Evolutionary conservation across 2,113 vertebrate species (phyloP).

Genomic region (Leptodactylus fuscus): DNA sequence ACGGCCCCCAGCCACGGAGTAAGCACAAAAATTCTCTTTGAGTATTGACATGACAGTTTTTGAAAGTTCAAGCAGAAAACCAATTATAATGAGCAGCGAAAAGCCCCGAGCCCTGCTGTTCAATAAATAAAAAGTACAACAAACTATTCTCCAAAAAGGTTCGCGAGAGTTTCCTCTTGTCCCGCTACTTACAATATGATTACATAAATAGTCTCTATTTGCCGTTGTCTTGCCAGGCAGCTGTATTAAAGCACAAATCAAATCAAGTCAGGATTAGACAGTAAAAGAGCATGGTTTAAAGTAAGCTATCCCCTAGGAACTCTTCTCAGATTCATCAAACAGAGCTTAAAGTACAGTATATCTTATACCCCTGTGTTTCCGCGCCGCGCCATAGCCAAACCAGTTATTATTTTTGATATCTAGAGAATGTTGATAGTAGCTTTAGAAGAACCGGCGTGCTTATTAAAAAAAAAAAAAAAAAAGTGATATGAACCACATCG

Average conservation of each 20-base stretch:
- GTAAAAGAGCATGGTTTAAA: constrained; percentile 90
- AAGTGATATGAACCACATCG: constrained; percentile 72
- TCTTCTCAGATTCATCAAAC: constrained; percentile 90
- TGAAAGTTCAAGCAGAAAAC: constrained; percentile 95
- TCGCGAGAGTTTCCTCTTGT: constrained; percentile 83
- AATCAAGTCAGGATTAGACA: constrained; percentile 91
- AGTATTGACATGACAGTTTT: constrained; percentile 93
- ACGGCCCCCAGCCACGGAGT: constrained; percentile 83
- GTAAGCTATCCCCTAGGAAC: constrained; percentile 90
- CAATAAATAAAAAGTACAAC: constrained; percentile 87
- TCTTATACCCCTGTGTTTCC: constrained; percentile 81
- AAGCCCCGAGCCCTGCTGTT: constrained; percentile 84
- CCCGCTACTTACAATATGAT: constrained; percentile 85
- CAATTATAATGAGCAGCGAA: constrained; percentile 89
- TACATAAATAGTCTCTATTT: constrained; percentile 90
- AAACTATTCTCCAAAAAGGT: constrained; percentile 85
- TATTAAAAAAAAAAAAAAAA: constrained; percentile 75
- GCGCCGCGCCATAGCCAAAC: constrained; percentile 77
- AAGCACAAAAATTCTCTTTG: constrained; percentile 88
- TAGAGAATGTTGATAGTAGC: constrained; percentile 79
- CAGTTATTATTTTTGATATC: constrained; percentile 86
- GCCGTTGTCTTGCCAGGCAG: constrained; percentile 87
- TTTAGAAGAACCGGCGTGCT: constrained; percentile 79
- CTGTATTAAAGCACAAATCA: constrained; percentile 89
- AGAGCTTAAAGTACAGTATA: constrained; percentile 89